These are phyloP conservation scores for Rhingia rostrata DNA, from an alignment of 2,888 invertebrate genomes.

Conservation along the genomic window DNA sequence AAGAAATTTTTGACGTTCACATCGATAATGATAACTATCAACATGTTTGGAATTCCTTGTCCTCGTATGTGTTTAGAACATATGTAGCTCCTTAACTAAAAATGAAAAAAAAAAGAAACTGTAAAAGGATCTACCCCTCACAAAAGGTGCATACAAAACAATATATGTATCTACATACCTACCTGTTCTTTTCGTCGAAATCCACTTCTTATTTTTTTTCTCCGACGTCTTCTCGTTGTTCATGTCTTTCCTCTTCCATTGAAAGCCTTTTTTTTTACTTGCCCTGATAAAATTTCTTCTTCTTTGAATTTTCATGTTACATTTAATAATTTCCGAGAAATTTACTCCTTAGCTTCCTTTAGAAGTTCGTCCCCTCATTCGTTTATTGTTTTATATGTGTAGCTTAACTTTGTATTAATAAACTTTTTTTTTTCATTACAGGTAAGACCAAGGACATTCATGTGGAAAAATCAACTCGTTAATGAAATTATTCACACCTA, in stretches of 20 bases:
- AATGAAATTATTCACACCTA: conserved; percentile 42
- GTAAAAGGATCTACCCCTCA: neutral
- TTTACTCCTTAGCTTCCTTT: conserved; percentile 19
- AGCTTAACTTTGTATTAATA: conserved; percentile 7
- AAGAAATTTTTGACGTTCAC: conserved; percentile 16
- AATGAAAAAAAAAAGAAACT: neutral
- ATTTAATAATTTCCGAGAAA: conserved; percentile 52
- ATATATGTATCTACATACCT: conserved; percentile 1
- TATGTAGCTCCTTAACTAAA: conserved; percentile 1
- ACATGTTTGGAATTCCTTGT: conserved; percentile 31
- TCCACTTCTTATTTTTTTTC: neutral
- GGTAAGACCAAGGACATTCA: conserved; percentile 39
- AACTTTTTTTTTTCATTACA: conserved; percentile 31
- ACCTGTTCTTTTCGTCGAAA: conserved; percentile 41
- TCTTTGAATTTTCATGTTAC: conserved; percentile 42
- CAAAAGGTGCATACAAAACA: neutral
- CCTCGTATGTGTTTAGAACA: neutral
- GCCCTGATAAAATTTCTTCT: conserved; percentile 14
- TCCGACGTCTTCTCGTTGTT: neutral
- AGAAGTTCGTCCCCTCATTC: neutral
- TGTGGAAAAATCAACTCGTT: conserved; percentile 31
- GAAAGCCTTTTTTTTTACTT: conserved; percentile 5
- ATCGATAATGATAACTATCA: conserved; percentile 36
- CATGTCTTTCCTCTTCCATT: conserved; percentile 1
- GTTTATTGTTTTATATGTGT: neutral